Evolutionary conservation across 2,797 vertebrate species (phyloP), one percentile per base, ranked within the genome.

Genomic region (Microchirus variegatus): DNA sequence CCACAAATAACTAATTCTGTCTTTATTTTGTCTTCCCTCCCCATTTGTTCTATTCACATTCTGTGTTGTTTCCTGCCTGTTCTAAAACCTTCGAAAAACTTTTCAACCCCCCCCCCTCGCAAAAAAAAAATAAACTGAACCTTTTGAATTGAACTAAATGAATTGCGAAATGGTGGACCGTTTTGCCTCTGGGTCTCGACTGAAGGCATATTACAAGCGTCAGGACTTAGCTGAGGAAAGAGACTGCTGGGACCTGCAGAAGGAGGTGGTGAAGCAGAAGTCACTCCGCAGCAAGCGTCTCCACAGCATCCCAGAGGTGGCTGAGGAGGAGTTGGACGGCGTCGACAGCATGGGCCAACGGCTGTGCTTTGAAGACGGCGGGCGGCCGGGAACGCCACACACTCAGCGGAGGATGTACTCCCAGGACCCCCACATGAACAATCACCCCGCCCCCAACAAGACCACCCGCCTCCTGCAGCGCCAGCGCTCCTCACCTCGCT

Each of bases 291-390:
- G 93, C 85, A 95, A 97, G 80, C 94, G 93, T 58, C 96, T 99
- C 72, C 97, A 95, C 94, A 99, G 96, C 94, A 98, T 99, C 84
- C 97, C 98, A 0, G 98, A 99, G 92, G 96, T 98, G 84, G 95
- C 96, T 0, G 96, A 98, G 93, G 98, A 99, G 81, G 96, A 97
- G 26, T 81, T 86, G 0, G 96, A 97, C 63, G 75, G 79, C 4
- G 63, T 88, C 63, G 92, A 92, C 64, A 70, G 78, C 63, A 78
- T 87, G 78, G 90, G 88, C 62, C 93, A 93, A 62, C 87, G 85
- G 8, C 71, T 91, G 44, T 80, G 81, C 68, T 91, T 91, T 1
- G 88, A 93, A 68, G 91, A 91, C 0, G 78, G 78, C 1, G 70
- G 87, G 1, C 78, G 84, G 31, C 89, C 91, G 0, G 89, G 89